Conservation (phyloP, 1,140 invertebrate genomes). For the Drosophila nigromelanica region DNA sequence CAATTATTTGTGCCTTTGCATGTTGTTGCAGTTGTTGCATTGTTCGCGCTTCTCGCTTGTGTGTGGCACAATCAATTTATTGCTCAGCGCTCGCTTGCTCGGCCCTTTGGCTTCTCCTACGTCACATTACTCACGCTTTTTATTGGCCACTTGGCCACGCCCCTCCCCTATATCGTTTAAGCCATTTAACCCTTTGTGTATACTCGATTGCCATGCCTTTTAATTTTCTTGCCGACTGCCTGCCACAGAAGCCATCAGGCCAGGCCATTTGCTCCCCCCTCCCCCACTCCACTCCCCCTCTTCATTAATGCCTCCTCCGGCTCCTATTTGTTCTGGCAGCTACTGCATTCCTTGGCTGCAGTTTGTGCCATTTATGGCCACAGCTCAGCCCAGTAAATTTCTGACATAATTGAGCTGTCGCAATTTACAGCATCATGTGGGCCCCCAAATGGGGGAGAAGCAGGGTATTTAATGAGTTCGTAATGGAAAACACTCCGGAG, state of each 20-base stretch:
- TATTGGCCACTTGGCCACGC: constrained; percentile 72
- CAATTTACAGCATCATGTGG: constrained; percentile 53
- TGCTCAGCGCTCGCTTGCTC: constrained; percentile 37
- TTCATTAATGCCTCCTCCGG: not conserved
- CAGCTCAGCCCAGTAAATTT: constrained; percentile 48
- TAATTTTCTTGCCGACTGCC: constrained; percentile 63
- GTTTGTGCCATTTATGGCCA: constrained; percentile 45
- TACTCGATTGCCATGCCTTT: constrained; percentile 56
- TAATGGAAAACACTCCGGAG: not conserved
- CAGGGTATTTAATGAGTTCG: constrained; percentile 19
- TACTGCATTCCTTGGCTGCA: constrained; percentile 36
- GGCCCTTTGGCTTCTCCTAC: constrained; percentile 22
- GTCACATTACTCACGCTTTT: constrained; percentile 71
- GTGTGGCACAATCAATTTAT: constrained; percentile 68
- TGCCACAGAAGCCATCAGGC: constrained; percentile 33
- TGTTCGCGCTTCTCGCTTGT: constrained; percentile 5
- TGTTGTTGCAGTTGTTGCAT: constrained; percentile 10
- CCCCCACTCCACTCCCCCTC: not conserved
- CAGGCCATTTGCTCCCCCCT: not conserved
- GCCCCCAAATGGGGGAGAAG: not conserved
- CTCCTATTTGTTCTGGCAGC: constrained; percentile 11
- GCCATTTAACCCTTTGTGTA: constrained; percentile 76
- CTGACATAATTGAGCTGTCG: constrained; percentile 62
- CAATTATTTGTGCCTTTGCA: constrained; percentile 30
- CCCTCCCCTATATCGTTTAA: constrained; percentile 48